Evolutionary conservation across 53 echinoderm and acorn worm species (phyloP).

Genomic region (Holothuria leucospilota): DNA sequence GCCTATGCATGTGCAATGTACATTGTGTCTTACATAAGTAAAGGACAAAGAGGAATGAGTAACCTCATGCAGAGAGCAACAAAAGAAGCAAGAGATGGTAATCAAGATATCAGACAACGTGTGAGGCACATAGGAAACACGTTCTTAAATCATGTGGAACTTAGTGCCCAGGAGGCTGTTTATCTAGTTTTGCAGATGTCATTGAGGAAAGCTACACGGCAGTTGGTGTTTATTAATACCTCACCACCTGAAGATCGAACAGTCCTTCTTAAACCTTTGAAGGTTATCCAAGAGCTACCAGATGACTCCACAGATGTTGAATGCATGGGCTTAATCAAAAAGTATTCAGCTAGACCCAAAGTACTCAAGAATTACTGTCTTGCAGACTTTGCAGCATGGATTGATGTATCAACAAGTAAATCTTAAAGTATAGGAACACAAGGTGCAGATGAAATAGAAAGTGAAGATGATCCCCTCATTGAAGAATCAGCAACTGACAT

Average conservation of each 20-base stretch:
- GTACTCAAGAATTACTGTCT: not conserved
- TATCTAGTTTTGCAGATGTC: not conserved
- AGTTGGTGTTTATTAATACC: too few relatives aligned
- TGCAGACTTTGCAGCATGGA: slow-evolving; percentile 4
- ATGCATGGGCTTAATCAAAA: not conserved
- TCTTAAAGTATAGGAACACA: slow-evolving; percentile 1
- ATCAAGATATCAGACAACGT: slow-evolving; percentile 7
- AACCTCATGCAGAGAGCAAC: too few relatives aligned
- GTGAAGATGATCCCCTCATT: not conserved
- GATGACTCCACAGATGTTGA: slow-evolving; percentile 40
- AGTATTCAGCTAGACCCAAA: not conserved
- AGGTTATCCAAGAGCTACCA: not conserved
- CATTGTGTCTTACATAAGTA: too few relatives aligned
- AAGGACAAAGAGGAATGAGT: too few relatives aligned
- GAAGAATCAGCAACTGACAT: not conserved
- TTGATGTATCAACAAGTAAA: slow-evolving; percentile 12
- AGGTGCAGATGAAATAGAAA: slow-evolving; percentile 16
- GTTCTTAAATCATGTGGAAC: slow-evolving; percentile 54
- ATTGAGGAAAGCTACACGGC: too few relatives aligned
- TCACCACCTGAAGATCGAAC: slow-evolving; percentile 29
- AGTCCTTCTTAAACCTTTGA: too few relatives aligned
- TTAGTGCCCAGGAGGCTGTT: not conserved
- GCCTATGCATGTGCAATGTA: slow-evolving; percentile 54
- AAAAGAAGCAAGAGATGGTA: slow-evolving; percentile 52
- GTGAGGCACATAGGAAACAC: slow-evolving; percentile 53